These are phyloP conservation scores for Psettodes erumei DNA, from an alignment of 2,113 vertebrate genomes.

Conservation along the genomic window DNA sequence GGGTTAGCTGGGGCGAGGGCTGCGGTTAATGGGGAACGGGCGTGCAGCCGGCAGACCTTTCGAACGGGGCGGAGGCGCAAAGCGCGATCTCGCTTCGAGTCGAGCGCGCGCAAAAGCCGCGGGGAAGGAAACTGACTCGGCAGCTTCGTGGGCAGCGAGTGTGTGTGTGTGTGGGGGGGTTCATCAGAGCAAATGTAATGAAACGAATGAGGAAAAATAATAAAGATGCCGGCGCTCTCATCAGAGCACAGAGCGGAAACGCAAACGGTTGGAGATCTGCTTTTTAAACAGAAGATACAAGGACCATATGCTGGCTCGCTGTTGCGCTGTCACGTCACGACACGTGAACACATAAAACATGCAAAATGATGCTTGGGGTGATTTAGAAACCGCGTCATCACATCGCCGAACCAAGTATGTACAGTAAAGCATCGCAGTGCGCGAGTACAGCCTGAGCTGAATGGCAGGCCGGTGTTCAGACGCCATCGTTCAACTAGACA, in stretches of 20 bases:
- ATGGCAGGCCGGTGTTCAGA: neutral
- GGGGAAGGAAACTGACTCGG: conserved; percentile 19
- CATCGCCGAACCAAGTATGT: too few species aligned
- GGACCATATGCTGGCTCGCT: neutral
- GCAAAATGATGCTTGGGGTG: too few species aligned
- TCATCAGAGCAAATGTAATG: neutral
- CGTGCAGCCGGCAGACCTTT: conserved; percentile 35
- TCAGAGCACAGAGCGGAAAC: neutral
- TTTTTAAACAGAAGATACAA: neutral
- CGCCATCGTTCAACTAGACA: neutral
- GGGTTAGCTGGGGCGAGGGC: conserved; percentile 38
- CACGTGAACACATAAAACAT: too few species aligned
- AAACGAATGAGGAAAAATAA: conserved; percentile 12
- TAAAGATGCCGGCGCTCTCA: neutral
- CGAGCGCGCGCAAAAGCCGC: too few species aligned
- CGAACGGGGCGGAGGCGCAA: too few species aligned
- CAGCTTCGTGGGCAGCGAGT: conserved; percentile 8
- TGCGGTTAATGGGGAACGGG: conserved; percentile 43
- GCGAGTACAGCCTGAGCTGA: neutral
- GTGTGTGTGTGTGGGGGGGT: too few species aligned
- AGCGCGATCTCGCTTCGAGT: too few species aligned
- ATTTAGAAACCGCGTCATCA: too few species aligned
- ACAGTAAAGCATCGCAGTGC: neutral
- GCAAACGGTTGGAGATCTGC: neutral
- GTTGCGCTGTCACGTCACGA: neutral